These are phyloP conservation scores for Agrochola circellaris DNA, from an alignment of 2,888 invertebrate genomes.

Conservation along the genomic window DNA sequence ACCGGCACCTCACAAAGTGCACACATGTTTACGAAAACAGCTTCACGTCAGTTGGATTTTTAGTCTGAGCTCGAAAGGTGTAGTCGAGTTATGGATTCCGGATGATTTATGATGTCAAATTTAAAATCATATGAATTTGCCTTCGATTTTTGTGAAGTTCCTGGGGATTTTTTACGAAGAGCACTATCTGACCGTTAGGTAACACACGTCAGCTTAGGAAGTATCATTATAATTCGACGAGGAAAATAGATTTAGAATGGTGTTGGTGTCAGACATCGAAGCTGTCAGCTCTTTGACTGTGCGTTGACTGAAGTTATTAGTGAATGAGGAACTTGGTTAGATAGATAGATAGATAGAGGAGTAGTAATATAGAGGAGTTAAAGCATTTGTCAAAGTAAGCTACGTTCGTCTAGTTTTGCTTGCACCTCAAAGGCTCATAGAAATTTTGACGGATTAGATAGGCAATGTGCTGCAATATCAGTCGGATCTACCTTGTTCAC, in stretches of 20 bases:
- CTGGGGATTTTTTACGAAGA: not conserved
- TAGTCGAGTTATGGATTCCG: not conserved
- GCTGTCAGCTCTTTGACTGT: not conserved
- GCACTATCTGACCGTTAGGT: not conserved
- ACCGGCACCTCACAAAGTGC: too few species aligned
- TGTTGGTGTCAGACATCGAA: not conserved
- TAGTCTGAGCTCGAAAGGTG: too few species aligned
- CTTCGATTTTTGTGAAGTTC: not conserved
- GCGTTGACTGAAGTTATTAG: not conserved
- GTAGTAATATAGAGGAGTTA: not conserved
- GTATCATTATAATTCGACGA: not conserved
- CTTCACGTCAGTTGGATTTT: too few species aligned
- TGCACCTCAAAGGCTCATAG: not conserved
- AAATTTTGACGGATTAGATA: not conserved
- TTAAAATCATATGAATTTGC: not conserved
- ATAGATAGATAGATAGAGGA: too few species aligned
- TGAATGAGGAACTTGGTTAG: not conserved
- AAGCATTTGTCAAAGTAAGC: not conserved
- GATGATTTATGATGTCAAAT: conserved; percentile 10
- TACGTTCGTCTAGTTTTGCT: not conserved
- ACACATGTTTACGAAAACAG: too few species aligned
- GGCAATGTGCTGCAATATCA: not conserved
- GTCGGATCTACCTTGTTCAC: not conserved
- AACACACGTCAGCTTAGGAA: not conserved
- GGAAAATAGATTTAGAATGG: not conserved